Evolutionary conservation across 2,113 vertebrate species (phyloP).

Genomic region (Spizaetus ornatus): DNA sequence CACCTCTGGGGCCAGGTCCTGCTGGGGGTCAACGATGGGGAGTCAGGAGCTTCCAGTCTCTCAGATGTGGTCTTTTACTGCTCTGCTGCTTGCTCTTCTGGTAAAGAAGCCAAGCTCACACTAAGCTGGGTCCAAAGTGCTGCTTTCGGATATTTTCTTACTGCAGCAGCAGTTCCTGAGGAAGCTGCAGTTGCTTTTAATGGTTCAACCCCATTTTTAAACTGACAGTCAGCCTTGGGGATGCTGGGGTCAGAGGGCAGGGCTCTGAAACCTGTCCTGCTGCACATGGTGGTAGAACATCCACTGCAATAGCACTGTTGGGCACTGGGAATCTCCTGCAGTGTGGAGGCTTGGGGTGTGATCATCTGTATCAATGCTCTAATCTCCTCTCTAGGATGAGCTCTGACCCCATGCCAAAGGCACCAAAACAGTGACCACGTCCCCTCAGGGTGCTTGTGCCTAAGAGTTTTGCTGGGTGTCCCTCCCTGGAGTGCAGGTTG

Average conservation of each 20-base stretch:
- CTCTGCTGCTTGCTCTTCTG: background rate
- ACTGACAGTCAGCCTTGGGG: background rate
- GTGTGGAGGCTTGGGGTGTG: background rate
- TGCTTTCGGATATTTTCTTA: background rate
- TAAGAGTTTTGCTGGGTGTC: background rate
- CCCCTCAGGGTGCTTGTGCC: background rate
- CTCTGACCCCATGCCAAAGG: background rate
- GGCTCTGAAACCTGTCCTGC: background rate
- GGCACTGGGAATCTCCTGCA: background rate
- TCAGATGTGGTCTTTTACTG: background rate
- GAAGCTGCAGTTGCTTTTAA: background rate
- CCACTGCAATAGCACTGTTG: background rate
- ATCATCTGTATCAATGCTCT: background rate
- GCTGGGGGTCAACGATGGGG: background rate
- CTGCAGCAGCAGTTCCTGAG: background rate
- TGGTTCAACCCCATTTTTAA: background rate
- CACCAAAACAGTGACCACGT: background rate
- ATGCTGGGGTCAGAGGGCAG: background rate
- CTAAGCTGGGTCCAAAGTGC: background rate
- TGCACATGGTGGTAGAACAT: background rate
- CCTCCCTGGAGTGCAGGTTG: background rate
- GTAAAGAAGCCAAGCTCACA: background rate
- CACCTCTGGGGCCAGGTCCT: background rate
- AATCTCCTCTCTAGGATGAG: background rate
- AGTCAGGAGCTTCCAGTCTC: background rate